A percentile compares a stretch with the other conserved stretches of the same genome.
Conservation (phyloP, 1,140 invertebrate species). For the Bombus balteatus region DNA sequence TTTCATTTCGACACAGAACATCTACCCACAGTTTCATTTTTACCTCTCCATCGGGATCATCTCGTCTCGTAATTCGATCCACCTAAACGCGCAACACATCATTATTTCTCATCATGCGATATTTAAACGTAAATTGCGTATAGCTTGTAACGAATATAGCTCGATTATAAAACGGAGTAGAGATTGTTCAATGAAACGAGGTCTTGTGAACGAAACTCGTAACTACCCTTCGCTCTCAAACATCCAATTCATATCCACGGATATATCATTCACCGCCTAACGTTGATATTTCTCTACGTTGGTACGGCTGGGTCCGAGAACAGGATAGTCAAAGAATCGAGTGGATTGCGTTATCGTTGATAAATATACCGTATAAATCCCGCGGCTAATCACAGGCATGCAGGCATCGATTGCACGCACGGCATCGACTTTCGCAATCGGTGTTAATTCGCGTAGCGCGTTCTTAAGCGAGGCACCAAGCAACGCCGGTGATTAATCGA, state of each 20-base stretch:
- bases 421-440: slow-evolving; percentile 36
- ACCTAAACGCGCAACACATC: too few species aligned
- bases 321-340: background rate
- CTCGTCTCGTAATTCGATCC: too few species aligned
- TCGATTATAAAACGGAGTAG: background rate
- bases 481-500: slow-evolving; percentile 44
- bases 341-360: slow-evolving; percentile 8
- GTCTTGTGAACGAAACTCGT: background rate
- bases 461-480: slow-evolving; percentile 21
- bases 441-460: slow-evolving; percentile 35
- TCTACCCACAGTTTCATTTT: too few species aligned
- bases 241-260: background rate
- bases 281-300: background rate
- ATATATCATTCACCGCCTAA: background rate
- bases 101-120: too few species aligned
- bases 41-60: too few species aligned
- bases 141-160: background rate
- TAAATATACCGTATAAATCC: slow-evolving; percentile 4
- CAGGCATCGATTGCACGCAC: background rate
- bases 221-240: background rate
- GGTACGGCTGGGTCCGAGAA: background rate
- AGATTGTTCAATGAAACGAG: background rate
- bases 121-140: background rate
- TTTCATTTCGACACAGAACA: too few species aligned
- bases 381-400: slow-evolving; percentile 1